These are phyloP conservation scores for Trachelus tabidus DNA, from an alignment of 2,888 invertebrate genomes.

Conservation along the genomic window DNA sequence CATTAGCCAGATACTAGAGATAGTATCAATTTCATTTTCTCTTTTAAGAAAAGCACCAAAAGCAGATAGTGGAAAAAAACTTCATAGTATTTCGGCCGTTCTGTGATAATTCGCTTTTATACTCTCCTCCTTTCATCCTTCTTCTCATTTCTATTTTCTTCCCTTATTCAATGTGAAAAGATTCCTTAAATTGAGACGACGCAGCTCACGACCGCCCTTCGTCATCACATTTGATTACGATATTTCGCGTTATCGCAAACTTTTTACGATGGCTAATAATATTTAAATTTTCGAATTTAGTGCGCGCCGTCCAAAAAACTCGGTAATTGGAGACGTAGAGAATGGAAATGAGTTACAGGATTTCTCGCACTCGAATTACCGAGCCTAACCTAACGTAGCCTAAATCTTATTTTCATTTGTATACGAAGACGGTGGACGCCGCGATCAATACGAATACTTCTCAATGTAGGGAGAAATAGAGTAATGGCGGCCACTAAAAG, in stretches of 20 bases:
- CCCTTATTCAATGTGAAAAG: not conserved
- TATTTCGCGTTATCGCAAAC: not conserved
- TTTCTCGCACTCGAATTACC: not conserved
- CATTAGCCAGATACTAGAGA: conserved; percentile 5
- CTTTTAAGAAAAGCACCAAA: not conserved
- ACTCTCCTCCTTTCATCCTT: not conserved
- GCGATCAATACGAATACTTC: not conserved
- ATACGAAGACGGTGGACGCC: not conserved
- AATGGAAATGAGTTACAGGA: not conserved
- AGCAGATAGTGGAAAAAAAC: not conserved
- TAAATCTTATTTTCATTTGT: not conserved
- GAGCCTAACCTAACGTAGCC: not conserved
- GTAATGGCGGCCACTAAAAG: too few species aligned
- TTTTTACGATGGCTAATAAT: not conserved
- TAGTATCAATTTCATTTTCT: conserved; percentile 10
- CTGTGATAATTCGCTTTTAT: not conserved
- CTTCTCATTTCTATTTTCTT: not conserved
- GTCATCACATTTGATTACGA: not conserved
- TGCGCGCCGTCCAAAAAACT: not conserved
- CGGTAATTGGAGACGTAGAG: not conserved
- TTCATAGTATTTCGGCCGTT: not conserved
- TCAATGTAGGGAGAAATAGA: too few species aligned
- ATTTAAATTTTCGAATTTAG: not conserved
- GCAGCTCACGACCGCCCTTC: not conserved
- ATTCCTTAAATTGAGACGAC: not conserved